A percentile compares a stretch with the other conserved stretches of the same genome.
These are phyloP conservation scores for Cataglyphis hispanica DNA, from an alignment of 1,140 invertebrate genomes.

Conservation along the genomic window DNA sequence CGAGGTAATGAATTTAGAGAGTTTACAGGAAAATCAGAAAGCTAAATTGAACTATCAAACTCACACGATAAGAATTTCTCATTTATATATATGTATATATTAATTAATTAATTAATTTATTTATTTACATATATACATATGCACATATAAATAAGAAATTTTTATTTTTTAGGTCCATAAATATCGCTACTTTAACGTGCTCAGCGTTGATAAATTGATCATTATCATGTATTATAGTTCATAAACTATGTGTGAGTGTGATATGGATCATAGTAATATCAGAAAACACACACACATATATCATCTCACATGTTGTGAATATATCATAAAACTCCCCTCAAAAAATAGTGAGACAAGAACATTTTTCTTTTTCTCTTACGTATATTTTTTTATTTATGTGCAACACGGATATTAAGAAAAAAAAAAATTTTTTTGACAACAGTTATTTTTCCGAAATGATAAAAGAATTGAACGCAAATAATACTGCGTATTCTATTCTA, in stretches of 20 bases:
- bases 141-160: neutral
- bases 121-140: too few relatives aligned
- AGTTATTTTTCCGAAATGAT: neutral
- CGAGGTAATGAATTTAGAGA: neutral
- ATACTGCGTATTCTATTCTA: conserved; percentile 12
- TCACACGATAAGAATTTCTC: conserved; percentile 1
- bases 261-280: neutral
- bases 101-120: too few relatives aligned
- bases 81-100: too few relatives aligned
- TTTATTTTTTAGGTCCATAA: neutral
- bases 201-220: conserved; percentile 1
- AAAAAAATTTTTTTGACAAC: neutral
- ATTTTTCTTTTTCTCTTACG: neutral
- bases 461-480: neutral
- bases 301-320: neutral
- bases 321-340: neutral
- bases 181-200: neutral
- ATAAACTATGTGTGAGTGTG: neutral
- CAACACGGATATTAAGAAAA: neutral
- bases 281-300: neutral
- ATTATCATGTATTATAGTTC: neutral
- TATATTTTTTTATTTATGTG: neutral
- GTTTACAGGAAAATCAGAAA: neutral
- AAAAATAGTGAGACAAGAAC: neutral
- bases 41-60: neutral